Base-by-base conservation (phyloP, 2,113 vertebrate species). In the Andinoacara biseriatus region DNA sequence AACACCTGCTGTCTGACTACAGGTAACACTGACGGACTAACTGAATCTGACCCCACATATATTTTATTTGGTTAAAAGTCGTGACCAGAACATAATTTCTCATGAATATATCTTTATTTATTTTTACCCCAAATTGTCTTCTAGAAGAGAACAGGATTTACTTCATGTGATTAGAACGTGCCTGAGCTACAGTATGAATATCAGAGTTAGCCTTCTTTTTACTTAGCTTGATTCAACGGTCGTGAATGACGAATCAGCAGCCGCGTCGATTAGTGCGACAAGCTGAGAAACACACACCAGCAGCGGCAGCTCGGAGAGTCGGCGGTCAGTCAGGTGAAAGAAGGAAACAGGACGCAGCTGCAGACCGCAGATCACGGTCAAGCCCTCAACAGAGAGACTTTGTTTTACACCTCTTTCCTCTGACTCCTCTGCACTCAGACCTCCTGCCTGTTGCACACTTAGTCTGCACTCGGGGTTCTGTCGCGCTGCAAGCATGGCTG, bases 401-500 rank as follows among this genome's bases (percentile, higher is more conserved):
- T 78, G 63, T 77, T 82, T 74, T 26, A 31, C 17, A 31, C 13
- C 35, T 15, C 79, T 62, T 72, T 79, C 83, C 89, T 84, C 46
- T 52, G 49, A 1, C 87, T 79, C 85, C 80, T 76, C 60, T 46
- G 1, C 46, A 3, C 52, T 10, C 33, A 24, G 7, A 3, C 56
- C 77, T 52, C 22, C 35, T 5, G 86, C 82, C 82, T 82, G 83
- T 88, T 83, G 82, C 76, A 2, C 77, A 11, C 80, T 57, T 5
- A 0, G 18, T 43, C 31, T 6, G 38, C 57, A 58, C 22, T 33
- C 2, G 63, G 3, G 35, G n/a, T 10, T 49, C 11, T 5, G 31
- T 35, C 2, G 75, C 60, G 15, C 33, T 33, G 4, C 56, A 24
- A 78, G 49, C 56, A 99, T 99, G 98, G 96, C 98, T 7, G 97